These are phyloP conservation scores for Eurystomus glaucurus DNA, from an alignment of 2,797 vertebrate species.

Conservation along the genomic window DNA sequence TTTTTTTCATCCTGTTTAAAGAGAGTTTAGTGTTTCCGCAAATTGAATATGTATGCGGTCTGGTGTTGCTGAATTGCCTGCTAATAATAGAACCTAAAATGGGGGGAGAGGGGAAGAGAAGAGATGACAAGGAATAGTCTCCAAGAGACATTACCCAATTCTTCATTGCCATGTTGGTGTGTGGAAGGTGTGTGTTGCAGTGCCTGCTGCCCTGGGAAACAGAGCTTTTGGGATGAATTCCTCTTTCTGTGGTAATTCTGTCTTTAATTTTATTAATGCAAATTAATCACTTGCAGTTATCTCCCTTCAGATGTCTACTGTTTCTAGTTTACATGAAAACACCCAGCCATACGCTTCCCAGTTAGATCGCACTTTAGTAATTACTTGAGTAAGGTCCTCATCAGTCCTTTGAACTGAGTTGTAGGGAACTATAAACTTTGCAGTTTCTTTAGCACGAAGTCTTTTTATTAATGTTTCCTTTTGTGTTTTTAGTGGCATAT, in stretches of 20 bases:
- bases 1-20: neutral
- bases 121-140: neutral
- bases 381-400: neutral
- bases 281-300: neutral
- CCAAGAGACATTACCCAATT: neutral
- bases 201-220: neutral
- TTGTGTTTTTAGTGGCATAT: neutral
- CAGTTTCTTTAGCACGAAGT: neutral
- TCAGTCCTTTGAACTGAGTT: neutral
- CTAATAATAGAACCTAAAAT: neutral
- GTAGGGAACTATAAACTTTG: neutral
- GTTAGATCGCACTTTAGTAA: accelerated
- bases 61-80: neutral
- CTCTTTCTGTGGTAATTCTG: neutral
- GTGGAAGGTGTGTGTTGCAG: accelerated
- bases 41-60: neutral
- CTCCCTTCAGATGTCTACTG: neutral
- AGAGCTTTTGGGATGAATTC: neutral
- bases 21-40: neutral
- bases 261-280: neutral
- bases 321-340: neutral
- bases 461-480: neutral
- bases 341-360: neutral
- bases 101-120: neutral
- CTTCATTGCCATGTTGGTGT: accelerated